Evolutionary conservation across 2,113 vertebrate genomes (phyloP).

Genomic region (Notothenia coriiceps): DNA sequence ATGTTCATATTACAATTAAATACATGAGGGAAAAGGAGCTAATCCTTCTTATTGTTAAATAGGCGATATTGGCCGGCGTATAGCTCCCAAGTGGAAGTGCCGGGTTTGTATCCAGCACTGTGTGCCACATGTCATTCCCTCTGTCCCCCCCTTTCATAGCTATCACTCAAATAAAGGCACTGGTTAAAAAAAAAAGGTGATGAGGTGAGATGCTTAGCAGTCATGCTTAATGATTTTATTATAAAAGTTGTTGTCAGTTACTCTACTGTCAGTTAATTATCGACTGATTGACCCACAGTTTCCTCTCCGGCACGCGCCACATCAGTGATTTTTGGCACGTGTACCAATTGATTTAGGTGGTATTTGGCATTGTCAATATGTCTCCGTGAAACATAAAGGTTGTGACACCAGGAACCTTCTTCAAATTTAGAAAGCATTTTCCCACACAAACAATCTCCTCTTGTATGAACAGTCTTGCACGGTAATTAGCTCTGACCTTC

Average conservation of each 20-base stretch:
- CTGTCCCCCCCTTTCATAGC: too few relatives aligned
- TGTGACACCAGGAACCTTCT: constrained; percentile 30
- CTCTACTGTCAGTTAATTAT: not conserved
- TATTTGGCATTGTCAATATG: constrained; percentile 27
- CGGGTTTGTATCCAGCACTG: too few relatives aligned
- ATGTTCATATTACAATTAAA: not conserved
- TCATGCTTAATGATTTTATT: not conserved
- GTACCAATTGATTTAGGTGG: not conserved
- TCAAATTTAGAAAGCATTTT: constrained; percentile 34
- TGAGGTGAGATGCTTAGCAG: not conserved
- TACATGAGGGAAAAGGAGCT: not conserved
- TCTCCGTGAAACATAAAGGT: not conserved
- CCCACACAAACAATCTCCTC: constrained; percentile 40
- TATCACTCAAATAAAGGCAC: too few relatives aligned
- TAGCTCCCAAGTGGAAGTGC: too few relatives aligned
- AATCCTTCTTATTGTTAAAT: not conserved
- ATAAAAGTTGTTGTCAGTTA: not conserved
- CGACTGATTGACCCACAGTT: not conserved
- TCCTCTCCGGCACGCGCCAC: not conserved
- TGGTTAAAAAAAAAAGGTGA: too few relatives aligned
- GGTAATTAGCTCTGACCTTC: constrained; percentile 75
- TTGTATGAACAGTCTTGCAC: constrained; percentile 23
- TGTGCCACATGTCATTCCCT: too few relatives aligned
- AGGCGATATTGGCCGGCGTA: too few relatives aligned
- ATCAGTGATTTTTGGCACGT: not conserved